A percentile compares a stretch with the other conserved stretches of the same genome.
These are phyloP conservation scores for Exephanes ischioxanthus DNA, from an alignment of 2,888 invertebrate species.

Conservation along the genomic window DNA sequence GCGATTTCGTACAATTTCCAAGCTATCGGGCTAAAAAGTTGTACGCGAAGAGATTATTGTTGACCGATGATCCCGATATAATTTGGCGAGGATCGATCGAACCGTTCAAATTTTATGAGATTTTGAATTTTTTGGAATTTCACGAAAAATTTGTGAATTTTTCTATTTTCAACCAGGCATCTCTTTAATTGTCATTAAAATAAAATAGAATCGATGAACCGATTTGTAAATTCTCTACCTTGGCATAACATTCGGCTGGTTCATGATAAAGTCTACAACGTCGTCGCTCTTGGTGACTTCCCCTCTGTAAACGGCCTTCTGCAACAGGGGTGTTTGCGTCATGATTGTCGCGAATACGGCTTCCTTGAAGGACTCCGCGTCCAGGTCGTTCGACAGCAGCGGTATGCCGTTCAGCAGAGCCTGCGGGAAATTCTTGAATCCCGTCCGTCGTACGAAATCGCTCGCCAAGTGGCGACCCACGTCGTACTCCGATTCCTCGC, in stretches of 20 bases:
- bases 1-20: too few species aligned
- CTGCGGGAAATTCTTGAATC: constrained; percentile 91
- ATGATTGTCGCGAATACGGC: too few species aligned
- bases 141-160: neutral
- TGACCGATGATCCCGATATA: too few species aligned
- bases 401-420: constrained; percentile 84
- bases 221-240: constrained; percentile 84
- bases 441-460: constrained; percentile 93
- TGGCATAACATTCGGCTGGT: constrained; percentile 96
- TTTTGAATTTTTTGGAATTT: neutral
- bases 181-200: neutral
- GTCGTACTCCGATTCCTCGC: constrained; percentile 96
- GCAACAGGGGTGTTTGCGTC: too few species aligned
- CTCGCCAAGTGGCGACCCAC: constrained; percentile 93
- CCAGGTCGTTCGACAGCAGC: too few species aligned
- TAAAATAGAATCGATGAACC: neutral
- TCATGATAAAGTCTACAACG: constrained; percentile 95
- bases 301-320: constrained; percentile 85
- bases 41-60: too few species aligned
- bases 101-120: neutral
- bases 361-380: too few species aligned
- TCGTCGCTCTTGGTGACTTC: constrained; percentile 93
- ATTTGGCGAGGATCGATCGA: too few species aligned
- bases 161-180: neutral
- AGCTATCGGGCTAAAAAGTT: too few species aligned